Base-by-base conservation (phyloP, 2,888 invertebrate genomes). In the Ophion ellenae region DNA sequence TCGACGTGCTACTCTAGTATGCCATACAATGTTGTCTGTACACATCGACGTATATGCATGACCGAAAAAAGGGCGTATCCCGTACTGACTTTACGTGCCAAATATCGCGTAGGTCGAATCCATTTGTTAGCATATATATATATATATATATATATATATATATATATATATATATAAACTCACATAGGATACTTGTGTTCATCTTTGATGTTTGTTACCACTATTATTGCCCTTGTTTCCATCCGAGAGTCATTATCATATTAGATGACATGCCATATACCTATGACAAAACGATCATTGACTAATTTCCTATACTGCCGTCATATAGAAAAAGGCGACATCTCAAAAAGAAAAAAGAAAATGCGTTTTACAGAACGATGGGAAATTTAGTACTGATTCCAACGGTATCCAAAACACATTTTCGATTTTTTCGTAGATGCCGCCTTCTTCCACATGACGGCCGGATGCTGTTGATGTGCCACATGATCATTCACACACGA, bases 1-100 rank as follows among this genome's bases (percentile, higher is more conserved):
- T 86, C 84, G 71, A 66, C 64, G 40, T 61, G 67, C 66, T 83
- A 61, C 53, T 53, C 4, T 64, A 28, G 36, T 66, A 67, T 81
- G 67, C 84, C 57, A 74, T 77, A 67, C 36, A 76, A 40, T 17
- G 45, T 59, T 76, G 36, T 80, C 80, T 32, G 40, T 74, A 69
- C 24, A 76, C 76, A 76, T 76, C 53, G 59, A 76, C 20, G 45
- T 20, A 14, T 24, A 45, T 53, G 53, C 17, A 4, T 14, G 53
- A 17, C 53, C 17, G 14, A 17, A 11, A 71, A 40, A 70, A 79
- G 63, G 77, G 63, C 79, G 70, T 63, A 70, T 47, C n/a, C 11
- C 36, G 40, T 17, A 45, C 6, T 53, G 2, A 71, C 47, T 47
- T 47, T 17, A 3, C 36, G 20, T 45, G 14, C 7, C 11, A 36